A percentile compares a stretch with the other conserved stretches of the same genome.
These are phyloP conservation scores for Rhopalosiphum padi DNA, from an alignment of 1,140 invertebrate genomes.

Conservation along the genomic window DNA sequence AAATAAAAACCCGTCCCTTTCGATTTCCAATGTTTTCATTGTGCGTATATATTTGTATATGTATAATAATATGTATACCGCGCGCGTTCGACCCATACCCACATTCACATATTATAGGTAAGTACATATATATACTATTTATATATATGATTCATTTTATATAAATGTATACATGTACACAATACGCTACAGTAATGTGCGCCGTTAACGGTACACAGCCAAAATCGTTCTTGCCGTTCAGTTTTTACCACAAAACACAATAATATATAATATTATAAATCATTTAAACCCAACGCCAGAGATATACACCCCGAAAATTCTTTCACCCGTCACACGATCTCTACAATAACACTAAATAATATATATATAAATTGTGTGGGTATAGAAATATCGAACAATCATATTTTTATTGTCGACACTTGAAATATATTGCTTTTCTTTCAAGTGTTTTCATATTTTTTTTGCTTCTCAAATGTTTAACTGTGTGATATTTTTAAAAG, in stretches of 20 bases:
- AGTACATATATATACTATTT: no score
- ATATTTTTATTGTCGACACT: constrained; percentile 26
- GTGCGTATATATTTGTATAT: background rate
- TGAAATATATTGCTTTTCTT: constrained; percentile 37
- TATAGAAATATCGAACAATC: background rate
- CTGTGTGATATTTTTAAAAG: background rate
- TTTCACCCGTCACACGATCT: constrained; percentile 21
- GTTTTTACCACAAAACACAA: constrained; percentile 22
- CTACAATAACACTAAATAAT: constrained; percentile 39
- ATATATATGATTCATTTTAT: background rate
- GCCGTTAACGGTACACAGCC: constrained; percentile 6
- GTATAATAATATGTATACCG: background rate
- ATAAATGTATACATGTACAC: background rate
- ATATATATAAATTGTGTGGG: background rate
- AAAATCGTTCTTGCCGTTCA: constrained; percentile 10
- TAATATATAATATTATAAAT: constrained; percentile 38
- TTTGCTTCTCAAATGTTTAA: background rate
- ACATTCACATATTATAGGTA: background rate
- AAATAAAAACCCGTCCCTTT: constrained; percentile 47
- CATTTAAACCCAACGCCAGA: constrained; percentile 30
- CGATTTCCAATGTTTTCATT: constrained; percentile 49
- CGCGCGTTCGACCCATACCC: background rate
- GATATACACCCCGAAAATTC: constrained; percentile 26
- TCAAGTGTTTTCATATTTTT: no score
- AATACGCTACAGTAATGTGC: constrained; percentile 19